A percentile compares a stretch with the other conserved stretches of the same genome.
Evolutionary conservation across 2,888 invertebrate species (phyloP).

Genomic region (Gisinianus flammeolus): DNA sequence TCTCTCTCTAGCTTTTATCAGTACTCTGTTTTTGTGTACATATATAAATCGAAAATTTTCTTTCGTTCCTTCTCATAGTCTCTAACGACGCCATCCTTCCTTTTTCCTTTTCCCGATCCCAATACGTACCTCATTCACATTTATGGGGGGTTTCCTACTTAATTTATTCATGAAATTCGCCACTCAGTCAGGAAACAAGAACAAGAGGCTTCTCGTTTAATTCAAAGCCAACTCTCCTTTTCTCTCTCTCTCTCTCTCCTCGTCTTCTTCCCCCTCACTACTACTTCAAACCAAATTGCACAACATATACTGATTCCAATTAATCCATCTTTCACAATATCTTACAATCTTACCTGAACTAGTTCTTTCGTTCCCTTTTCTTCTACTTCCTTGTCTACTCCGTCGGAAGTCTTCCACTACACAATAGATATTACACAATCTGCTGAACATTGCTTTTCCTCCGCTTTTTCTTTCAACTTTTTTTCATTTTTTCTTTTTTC

Average conservation of each 20-base stretch:
- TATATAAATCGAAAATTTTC: constrained; percentile 4
- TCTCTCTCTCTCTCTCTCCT: neutral
- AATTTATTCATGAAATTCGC: constrained; percentile 47
- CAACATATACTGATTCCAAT: constrained; percentile 33
- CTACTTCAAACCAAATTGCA: constrained; percentile 17
- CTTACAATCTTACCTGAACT: constrained; percentile 24
- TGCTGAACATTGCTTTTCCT: neutral
- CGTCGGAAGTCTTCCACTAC: neutral
- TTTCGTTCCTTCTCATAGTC: neutral
- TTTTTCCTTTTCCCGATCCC: constrained; percentile 16
- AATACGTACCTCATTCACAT: constrained; percentile 40
- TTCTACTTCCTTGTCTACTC: neutral
- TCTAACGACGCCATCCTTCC: constrained; percentile 1
- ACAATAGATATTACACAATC: constrained; percentile 1
- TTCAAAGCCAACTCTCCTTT: neutral
- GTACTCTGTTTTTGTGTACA: neutral
- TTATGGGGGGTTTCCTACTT: constrained; percentile 33
- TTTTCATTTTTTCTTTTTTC: neutral
- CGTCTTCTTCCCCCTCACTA: neutral
- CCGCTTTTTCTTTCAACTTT: neutral
- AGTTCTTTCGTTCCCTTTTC: neutral
- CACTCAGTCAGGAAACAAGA: neutral
- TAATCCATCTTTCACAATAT: constrained; percentile 30
- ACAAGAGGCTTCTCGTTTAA: neutral
- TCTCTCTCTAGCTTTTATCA: neutral